Evolutionary conservation across 1,140 invertebrate genomes (phyloP).

Genomic region (Aphis craccivora): DNA sequence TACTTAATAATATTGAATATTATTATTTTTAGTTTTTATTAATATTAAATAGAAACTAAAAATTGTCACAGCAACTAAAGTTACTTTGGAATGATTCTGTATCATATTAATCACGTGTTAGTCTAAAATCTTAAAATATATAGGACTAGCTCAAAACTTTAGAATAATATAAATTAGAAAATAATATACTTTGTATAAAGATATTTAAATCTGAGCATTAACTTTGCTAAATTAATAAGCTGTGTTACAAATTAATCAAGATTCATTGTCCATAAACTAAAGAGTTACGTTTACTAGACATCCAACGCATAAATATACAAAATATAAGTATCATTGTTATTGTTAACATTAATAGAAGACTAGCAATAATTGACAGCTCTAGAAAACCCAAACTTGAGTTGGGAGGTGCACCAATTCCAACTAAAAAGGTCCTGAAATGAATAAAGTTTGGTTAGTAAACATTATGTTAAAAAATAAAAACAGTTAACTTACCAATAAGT

Average conservation of each 20-base stretch:
- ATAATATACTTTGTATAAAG: not conserved
- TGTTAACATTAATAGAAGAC: slow-evolving; percentile 31
- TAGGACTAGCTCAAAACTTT: slow-evolving; percentile 51
- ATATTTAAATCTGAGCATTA: slow-evolving; percentile 36
- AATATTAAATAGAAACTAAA: not conserved
- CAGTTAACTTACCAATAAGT: slow-evolving; percentile 34
- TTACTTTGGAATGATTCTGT: slow-evolving; percentile 37
- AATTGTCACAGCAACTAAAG: slow-evolving; percentile 26
- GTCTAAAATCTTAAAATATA: slow-evolving; percentile 42
- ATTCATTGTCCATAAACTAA: slow-evolving; percentile 50
- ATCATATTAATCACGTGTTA: not conserved
- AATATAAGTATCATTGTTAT: slow-evolving; percentile 51
- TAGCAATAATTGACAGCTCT: slow-evolving; percentile 40
- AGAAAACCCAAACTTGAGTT: slow-evolving; percentile 29
- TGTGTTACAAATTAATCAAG: not conserved
- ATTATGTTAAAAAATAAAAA: not conserved
- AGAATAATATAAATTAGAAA: not conserved
- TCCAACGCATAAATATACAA: slow-evolving; percentile 52
- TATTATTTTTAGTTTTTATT: not conserved
- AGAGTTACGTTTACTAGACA: slow-evolving; percentile 48
- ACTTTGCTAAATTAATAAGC: slow-evolving; percentile 10
- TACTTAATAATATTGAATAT: not conserved
- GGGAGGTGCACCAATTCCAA: slow-evolving; percentile 40
- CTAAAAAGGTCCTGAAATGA: slow-evolving; percentile 43
- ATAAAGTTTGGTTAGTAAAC: not conserved